These are phyloP conservation scores for Ophioninae sp. DNA, from an alignment of 2,888 invertebrate species.

Conservation along the genomic window DNA sequence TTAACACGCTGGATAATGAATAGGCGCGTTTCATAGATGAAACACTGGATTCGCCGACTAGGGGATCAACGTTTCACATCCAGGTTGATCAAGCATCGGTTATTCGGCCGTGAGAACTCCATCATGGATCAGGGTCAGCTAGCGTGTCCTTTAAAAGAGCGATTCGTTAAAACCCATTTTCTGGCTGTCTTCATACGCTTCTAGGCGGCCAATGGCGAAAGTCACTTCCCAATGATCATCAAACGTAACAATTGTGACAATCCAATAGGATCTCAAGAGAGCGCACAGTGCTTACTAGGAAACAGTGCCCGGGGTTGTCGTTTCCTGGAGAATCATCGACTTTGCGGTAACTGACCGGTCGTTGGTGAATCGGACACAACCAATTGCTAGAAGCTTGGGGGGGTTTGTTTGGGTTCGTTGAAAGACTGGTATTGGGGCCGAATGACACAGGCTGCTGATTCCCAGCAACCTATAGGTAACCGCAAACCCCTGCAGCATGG, in stretches of 20 bases:
- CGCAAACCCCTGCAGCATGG: neutral
- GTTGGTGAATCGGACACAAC: neutral
- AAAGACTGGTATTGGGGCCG: neutral
- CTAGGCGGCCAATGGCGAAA: neutral
- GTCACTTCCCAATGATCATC: neutral
- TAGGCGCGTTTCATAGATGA: slow-evolving; percentile 60
- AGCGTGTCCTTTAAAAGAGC: neutral
- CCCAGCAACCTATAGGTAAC: neutral
- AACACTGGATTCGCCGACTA: slow-evolving; percentile 53
- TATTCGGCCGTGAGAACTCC: slow-evolving; percentile 34
- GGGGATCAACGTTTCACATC: slow-evolving; percentile 12
- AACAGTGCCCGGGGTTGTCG: neutral
- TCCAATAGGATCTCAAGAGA: neutral
- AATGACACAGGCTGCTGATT: neutral
- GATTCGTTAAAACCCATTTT: neutral
- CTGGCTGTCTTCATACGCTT: neutral
- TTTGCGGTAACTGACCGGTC: neutral
- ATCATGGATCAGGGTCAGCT: slow-evolving; percentile 4
- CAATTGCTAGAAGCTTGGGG: neutral
- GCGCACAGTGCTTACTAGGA: neutral
- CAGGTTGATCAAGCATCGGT: neutral
- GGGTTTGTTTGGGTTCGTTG: neutral
- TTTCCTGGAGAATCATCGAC: neutral
- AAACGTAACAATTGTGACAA: neutral
- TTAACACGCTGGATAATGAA: slow-evolving; percentile 67